Percentiles rank a stretch among this genome's conserved stretches.
Evolutionary conservation across 2,888 invertebrate species (phyloP).

Genomic region (Prosapia bicincta): DNA sequence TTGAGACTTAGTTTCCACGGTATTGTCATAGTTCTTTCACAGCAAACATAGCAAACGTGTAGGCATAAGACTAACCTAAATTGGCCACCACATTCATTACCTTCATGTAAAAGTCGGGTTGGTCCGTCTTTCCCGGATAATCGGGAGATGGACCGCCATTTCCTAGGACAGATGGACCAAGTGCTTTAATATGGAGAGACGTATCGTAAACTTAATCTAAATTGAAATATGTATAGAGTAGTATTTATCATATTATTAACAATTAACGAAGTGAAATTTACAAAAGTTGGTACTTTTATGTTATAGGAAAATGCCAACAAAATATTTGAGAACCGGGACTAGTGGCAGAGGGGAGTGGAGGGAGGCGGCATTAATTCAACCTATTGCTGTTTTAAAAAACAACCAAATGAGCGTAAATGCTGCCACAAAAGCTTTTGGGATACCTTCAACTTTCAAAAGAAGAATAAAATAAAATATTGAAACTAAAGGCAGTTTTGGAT

Average conservation of each 20-base stretch:
- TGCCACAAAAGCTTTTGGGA: neutral
- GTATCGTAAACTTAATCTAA: neutral
- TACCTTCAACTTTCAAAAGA: neutral
- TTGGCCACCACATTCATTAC: neutral
- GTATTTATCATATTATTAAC: neutral
- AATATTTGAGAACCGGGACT: neutral
- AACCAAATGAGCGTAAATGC: neutral
- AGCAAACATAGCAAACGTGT: neutral
- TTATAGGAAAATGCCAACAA: constrained; percentile 8
- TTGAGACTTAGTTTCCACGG: neutral
- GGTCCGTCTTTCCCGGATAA: constrained; percentile 1
- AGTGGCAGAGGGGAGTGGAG: constrained; percentile 5
- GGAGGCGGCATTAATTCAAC: neutral
- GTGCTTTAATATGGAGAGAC: neutral
- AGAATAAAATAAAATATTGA: neutral
- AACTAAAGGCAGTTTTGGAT: neutral
- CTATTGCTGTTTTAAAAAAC: neutral
- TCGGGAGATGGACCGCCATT: too few relatives aligned
- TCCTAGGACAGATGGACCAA: constrained; percentile 4
- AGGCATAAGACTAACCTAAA: neutral
- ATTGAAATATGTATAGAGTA: neutral
- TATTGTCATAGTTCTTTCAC: neutral
- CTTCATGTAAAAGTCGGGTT: neutral
- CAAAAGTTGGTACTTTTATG: neutral
- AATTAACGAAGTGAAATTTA: neutral